Evolutionary conservation across 2,888 invertebrate genomes (phyloP).

Genomic region (Micropterix aruncella): DNA sequence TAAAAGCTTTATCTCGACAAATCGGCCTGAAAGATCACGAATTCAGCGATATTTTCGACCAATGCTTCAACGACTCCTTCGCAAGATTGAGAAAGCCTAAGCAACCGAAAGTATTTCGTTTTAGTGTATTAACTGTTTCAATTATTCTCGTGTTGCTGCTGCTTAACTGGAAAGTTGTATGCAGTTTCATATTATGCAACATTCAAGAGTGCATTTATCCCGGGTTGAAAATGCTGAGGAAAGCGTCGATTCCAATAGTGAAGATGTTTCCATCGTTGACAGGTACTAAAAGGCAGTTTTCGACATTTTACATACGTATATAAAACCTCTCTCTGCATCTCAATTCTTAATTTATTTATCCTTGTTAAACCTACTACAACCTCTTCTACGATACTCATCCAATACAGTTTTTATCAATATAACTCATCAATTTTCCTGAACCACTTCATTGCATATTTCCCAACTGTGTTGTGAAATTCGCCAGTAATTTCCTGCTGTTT

Average conservation of each 20-base stretch:
- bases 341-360: too few species aligned
- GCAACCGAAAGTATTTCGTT: not conserved
- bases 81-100: not conserved
- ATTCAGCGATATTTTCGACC: slow-evolving; percentile 45
- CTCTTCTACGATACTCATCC: too few species aligned
- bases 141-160: slow-evolving; percentile 17
- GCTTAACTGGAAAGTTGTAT: slow-evolving; percentile 45
- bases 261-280: slow-evolving; percentile 57
- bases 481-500: too few species aligned
- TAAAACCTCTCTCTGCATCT: too few species aligned
- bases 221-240: slow-evolving; percentile 56
- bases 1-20: slow-evolving; percentile 41
- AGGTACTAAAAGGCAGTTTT: too few species aligned
- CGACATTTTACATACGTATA: too few species aligned
- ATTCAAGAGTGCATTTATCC: slow-evolving; percentile 74
- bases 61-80: not conserved
- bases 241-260: slow-evolving; percentile 63
- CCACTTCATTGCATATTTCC: too few species aligned
- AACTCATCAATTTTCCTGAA: too few species aligned
- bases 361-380: too few species aligned
- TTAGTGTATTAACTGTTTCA: slow-evolving; percentile 14
- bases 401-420: too few species aligned
- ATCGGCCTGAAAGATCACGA: slow-evolving; percentile 46
- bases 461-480: too few species aligned
- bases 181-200: slow-evolving; percentile 52